Evolutionary conservation across 1,140 invertebrate genomes (phyloP).

Genomic region (Conus ventricosus): DNA sequence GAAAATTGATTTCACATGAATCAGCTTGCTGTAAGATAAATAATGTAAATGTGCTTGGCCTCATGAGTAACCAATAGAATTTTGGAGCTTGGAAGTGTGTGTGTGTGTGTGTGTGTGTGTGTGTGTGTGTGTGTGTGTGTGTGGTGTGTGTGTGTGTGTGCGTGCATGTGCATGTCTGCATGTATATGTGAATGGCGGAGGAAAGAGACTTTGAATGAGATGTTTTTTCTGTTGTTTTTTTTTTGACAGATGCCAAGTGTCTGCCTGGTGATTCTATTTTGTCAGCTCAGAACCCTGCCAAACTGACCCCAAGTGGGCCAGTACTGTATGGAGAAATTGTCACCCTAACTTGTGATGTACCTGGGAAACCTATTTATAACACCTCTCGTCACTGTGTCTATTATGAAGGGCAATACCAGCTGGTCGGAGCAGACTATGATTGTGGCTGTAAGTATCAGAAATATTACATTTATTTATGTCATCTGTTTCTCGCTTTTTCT

Average conservation of each 20-base stretch:
- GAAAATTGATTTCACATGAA: too few species aligned
- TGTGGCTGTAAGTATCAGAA: constrained; percentile 5
- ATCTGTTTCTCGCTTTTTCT: neutral
- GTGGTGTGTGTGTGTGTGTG: neutral
- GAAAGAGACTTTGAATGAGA: neutral
- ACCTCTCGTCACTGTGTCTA: neutral
- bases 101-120: too few species aligned
- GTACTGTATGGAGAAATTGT: neutral
- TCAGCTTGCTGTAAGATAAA: too few species aligned
- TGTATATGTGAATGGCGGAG: neutral
- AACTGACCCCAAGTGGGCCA: neutral
- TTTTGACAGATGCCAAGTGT: neutral
- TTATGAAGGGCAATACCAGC: neutral
- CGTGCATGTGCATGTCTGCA: neutral
- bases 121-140: too few species aligned
- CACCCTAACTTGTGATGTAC: constrained; percentile 8
- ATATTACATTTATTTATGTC: neutral
- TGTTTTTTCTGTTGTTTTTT: neutral
- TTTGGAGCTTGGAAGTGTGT: too few species aligned
- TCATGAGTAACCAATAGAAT: too few species aligned
- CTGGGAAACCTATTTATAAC: neutral
- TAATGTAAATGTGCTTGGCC: too few species aligned
- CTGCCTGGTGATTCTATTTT: too few species aligned
- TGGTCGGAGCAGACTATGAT: constrained; percentile 1
- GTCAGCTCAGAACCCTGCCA: neutral